Evolutionary conservation across 2,888 invertebrate species (phyloP), one percentile per base, ranked within the genome.

Genomic region (Hydraecia micacea): DNA sequence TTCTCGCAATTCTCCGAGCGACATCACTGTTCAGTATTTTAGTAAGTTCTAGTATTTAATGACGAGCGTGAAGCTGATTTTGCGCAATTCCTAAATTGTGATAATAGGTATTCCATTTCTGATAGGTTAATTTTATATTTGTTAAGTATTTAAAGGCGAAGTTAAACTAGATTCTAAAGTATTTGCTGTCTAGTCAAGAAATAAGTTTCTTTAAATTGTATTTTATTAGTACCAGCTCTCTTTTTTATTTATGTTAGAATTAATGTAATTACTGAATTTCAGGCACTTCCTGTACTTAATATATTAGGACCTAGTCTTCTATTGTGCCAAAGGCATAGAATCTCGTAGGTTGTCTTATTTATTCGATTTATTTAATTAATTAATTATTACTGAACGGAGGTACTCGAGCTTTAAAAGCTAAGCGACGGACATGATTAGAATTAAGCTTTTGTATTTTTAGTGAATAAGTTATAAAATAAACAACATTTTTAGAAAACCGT

Each of bases 81-180:
- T 93, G 88, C 95, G 96, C 94, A 91, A 96, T 96, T 96, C 96
- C 96, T 96, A 95, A 94, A 94, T 94, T 96, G 96, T 96, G 96
- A 96, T 96, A 96, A 86, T 93, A 94, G 92, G 91, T 93, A 94
- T 94, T 95, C 93, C 92, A 94, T 92, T 93, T 93, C 91, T 90
- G 71, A 85, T 85, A 86, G 77, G 75, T 74, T 81, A 79, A 36
- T 77, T 67, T 65, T 75, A 79, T 60, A 77, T 79, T 65, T 67
- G 49, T 79, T 81, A 84, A 91, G 86, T 94, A 91, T 89, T 86
- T 87, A 88, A 90, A 86, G 84, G 84, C 87, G 91, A 92, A 88
- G 88, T 89, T 86, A 80, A 88, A 79, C 32, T 79, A 85, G 77
- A 77, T 81, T 86, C 66, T 74, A 72, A 87, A 89, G 87, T 88